Percentiles rank a stretch among this genome's conserved stretches.
Conservation (phyloP, 2,113 vertebrate species). For the Lethenteron camtschaticum region DNA sequence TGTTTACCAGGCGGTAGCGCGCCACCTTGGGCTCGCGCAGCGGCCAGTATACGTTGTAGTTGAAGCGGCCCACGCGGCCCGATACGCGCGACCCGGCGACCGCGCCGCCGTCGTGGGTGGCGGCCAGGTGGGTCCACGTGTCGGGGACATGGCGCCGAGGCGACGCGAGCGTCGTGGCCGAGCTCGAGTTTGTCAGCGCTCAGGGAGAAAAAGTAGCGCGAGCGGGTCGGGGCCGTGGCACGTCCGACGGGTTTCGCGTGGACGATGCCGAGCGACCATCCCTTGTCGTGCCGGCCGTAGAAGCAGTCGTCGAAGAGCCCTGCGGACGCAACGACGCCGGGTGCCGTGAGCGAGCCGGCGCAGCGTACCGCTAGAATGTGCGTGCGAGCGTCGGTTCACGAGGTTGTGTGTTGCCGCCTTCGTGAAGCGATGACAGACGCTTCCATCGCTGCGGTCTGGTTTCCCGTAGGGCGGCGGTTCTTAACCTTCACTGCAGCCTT, state of each 20-base stretch:
- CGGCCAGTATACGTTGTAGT: slow-evolving; percentile 57
- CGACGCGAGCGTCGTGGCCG: slow-evolving; percentile 58
- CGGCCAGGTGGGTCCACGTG: slow-evolving; percentile 65
- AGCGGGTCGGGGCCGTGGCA: slow-evolving; percentile 28
- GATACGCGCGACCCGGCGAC: slow-evolving; percentile 64
- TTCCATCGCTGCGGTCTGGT: too few species aligned
- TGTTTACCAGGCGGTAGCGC: slow-evolving; percentile 69
- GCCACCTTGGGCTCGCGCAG: slow-evolving; percentile 60
- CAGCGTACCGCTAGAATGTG: too few species aligned
- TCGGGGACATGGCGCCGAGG: slow-evolving; percentile 58
- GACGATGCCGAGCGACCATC: slow-evolving; percentile 75
- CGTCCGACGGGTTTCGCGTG: slow-evolving; percentile 33
- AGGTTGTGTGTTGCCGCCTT: too few species aligned
- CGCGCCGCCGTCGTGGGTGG: slow-evolving; percentile 73
- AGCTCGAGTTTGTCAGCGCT: slow-evolving; percentile 84
- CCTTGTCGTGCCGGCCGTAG: slow-evolving; percentile 80
- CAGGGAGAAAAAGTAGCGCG: slow-evolving; percentile 93
- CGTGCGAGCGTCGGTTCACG: too few species aligned
- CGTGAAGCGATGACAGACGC: too few species aligned
- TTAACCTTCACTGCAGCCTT: too few species aligned
- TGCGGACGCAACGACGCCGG: too few species aligned
- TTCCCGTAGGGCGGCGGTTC: too few species aligned
- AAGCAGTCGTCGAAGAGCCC: slow-evolving; percentile 59
- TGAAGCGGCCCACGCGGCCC: slow-evolving; percentile 16
- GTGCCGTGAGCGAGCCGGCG: too few species aligned